Conservation (phyloP, 1,140 invertebrate species). For the Mercenaria mercenaria region DNA sequence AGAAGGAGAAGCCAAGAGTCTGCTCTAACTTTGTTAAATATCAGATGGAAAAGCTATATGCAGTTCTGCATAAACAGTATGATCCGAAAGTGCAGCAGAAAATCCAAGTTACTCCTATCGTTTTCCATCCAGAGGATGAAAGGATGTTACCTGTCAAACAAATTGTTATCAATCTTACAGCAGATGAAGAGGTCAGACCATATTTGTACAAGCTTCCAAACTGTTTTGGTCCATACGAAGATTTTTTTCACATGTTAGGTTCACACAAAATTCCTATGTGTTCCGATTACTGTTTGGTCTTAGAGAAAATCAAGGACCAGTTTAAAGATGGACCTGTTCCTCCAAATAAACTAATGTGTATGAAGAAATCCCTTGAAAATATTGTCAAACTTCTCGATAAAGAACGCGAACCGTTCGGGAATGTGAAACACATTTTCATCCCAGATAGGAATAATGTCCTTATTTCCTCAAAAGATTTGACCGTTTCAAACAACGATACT, state of each 20-base stretch:
- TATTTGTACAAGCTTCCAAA: constrained; percentile 42
- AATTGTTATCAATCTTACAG: neutral
- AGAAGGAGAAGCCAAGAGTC: neutral
- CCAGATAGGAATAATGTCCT: neutral
- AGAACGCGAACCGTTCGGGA: neutral
- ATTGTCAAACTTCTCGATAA: neutral
- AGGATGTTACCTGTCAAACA: neutral
- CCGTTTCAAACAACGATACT: constrained; percentile 30
- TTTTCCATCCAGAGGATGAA: constrained; percentile 29
- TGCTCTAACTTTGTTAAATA: neutral
- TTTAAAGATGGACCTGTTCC: neutral
- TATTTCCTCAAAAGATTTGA: neutral
- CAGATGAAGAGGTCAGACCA: constrained; percentile 15
- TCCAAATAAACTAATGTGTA: neutral
- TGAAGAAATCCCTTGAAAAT: constrained; percentile 16
- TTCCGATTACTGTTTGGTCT: constrained; percentile 23
- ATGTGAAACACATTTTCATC: neutral
- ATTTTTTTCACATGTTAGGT: constrained; percentile 24
- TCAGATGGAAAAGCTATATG: neutral
- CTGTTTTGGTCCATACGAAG: neutral
- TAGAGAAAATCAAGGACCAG: constrained; percentile 8
- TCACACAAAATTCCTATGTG: neutral
- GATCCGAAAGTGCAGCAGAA: neutral
- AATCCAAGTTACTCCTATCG: neutral
- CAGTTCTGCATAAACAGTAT: neutral